phyloP scores from a whole-genome alignment of 2,888 invertebrate species.

The Hemithea aestivaria region DNA sequence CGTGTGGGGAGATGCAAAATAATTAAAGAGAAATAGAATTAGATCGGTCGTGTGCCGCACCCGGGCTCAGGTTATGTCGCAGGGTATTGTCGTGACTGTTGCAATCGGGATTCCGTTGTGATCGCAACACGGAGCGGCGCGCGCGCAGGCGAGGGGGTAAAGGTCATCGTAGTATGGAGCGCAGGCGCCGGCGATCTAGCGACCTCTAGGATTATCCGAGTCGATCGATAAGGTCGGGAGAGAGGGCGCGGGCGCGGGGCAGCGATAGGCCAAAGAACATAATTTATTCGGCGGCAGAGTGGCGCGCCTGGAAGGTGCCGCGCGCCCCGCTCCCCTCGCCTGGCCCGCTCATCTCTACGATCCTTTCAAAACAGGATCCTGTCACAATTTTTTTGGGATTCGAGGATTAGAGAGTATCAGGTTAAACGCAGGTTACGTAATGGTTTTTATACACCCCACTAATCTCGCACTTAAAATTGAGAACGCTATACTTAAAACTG shows the following conservation, averaged over 20 bases:
- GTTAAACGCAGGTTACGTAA: slow-evolving; percentile 73
- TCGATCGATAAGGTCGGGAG: slow-evolving; percentile 63
- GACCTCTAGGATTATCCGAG: slow-evolving; percentile 71
- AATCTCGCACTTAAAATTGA: slow-evolving; percentile 44
- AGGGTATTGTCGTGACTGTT: slow-evolving; percentile 55
- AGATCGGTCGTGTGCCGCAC: slow-evolving; percentile 30
- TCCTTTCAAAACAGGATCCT: slow-evolving; percentile 56
- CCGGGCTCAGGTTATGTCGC: slow-evolving; percentile 31
- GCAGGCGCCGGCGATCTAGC: slow-evolving; percentile 52
- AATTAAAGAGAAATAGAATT: slow-evolving; percentile 30
- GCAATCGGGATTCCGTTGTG: slow-evolving; percentile 56
- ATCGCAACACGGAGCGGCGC: slow-evolving; percentile 37
- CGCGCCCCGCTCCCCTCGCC: slow-evolving; percentile 39
- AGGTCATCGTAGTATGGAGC: slow-evolving; percentile 53
- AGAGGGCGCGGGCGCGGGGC: slow-evolving; percentile 36
- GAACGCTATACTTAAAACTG: slow-evolving; percentile 5
- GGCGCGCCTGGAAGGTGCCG: slow-evolving; percentile 71
- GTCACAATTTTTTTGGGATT: slow-evolving; percentile 55
- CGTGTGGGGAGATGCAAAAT: slow-evolving; percentile 13
- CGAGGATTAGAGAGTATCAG: slow-evolving; percentile 64
- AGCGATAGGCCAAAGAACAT: slow-evolving; percentile 56
- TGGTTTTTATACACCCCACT: slow-evolving; percentile 67
- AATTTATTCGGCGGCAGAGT: slow-evolving; percentile 77
- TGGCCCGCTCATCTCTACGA: slow-evolving; percentile 34
- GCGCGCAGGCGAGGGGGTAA: slow-evolving; percentile 28